Conservation (phyloP, 1,140 invertebrate genomes). For the Drosophila kohkoa region DNA sequence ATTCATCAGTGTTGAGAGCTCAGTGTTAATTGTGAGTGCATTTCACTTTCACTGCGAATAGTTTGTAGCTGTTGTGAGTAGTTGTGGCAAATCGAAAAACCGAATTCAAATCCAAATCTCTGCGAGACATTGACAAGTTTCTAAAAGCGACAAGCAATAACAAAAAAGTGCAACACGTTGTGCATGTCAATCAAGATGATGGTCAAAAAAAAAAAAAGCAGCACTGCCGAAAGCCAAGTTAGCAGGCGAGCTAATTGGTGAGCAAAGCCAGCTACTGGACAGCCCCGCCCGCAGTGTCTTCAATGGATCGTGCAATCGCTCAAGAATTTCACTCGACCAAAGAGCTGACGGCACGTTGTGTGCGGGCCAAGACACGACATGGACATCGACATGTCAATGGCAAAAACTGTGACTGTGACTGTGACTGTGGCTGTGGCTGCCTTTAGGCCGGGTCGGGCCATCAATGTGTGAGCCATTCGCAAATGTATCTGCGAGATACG, state of each 20-base stretch:
- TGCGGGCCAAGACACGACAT: slow-evolving; percentile 10
- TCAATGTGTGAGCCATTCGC: background rate
- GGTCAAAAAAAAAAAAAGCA: slow-evolving; percentile 17
- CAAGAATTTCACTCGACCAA: slow-evolving; percentile 10
- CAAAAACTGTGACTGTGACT: background rate
- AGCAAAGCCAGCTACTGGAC: background rate
- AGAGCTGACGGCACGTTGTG: background rate
- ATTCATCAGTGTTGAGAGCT: slow-evolving; percentile 15
- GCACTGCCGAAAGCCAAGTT: slow-evolving; percentile 7
- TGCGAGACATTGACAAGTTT: slow-evolving; percentile 34
- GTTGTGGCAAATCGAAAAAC: slow-evolving; percentile 7
- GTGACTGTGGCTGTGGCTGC: background rate
- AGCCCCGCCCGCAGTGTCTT: background rate
- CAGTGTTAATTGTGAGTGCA: background rate
- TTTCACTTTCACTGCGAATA: slow-evolving; percentile 49
- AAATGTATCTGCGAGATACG: slow-evolving; percentile 1
- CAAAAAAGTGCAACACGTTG: slow-evolving; percentile 34
- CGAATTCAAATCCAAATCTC: slow-evolving; percentile 27
- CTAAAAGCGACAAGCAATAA: slow-evolving; percentile 16
- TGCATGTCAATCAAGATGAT: slow-evolving; percentile 55
- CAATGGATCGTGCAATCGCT: slow-evolving; percentile 5
- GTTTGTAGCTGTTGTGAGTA: no score
- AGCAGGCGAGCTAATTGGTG: background rate
- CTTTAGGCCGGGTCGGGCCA: background rate
- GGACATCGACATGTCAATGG: background rate